Base-by-base conservation (phyloP, 2,888 invertebrate genomes). In the Germaria angustata region DNA sequence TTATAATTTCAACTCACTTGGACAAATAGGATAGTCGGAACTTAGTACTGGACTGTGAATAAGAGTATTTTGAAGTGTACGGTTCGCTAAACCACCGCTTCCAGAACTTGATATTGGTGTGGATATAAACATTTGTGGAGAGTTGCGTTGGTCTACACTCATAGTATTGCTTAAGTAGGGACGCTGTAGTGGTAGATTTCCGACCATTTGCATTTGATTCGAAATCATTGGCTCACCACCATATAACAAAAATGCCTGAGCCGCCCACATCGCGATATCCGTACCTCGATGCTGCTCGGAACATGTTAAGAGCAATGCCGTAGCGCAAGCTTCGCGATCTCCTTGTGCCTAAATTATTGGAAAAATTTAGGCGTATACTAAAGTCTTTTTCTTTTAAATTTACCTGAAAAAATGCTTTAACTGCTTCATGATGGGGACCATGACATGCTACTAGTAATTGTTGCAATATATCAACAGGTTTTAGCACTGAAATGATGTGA, bases 181-280 rank as follows among this genome's bases (percentile, higher is more conserved):
- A 11, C 71, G 61, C 11, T 61, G 24, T 11, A 55, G 20, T 6
- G 41, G 73, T 6, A 53, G 61, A 34, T 72, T 68, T 2, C 83
- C 80, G 15, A 85, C 86, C 34, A 86, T 84, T 80, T 86, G 81
- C 81, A 88, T 85, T 79, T 89, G 90, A 55, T 86, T 86, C 9
- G 88, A 87, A 79, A 87, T 90, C 6, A 90, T 87, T 0, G 94
- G 93, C 87, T 97, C 97, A 0, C 96, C 96, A 24, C 99, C 98
- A 89, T 97, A 98, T 84, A 97, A 92, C 91, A 98, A 96, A 91
- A 98, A 97, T 0, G 98, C 97, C 86, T 97, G 94, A 0, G 97
- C 95, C 0, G 98, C 98, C 95, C 96, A 96, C 88, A 97, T 95
- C 61, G 95, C 94, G 1, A 96, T 92, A 81, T 96, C 95, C 11